Evolutionary conservation across 2,797 vertebrate species (phyloP).

Genomic region (Silurus lanzhouensis): DNA sequence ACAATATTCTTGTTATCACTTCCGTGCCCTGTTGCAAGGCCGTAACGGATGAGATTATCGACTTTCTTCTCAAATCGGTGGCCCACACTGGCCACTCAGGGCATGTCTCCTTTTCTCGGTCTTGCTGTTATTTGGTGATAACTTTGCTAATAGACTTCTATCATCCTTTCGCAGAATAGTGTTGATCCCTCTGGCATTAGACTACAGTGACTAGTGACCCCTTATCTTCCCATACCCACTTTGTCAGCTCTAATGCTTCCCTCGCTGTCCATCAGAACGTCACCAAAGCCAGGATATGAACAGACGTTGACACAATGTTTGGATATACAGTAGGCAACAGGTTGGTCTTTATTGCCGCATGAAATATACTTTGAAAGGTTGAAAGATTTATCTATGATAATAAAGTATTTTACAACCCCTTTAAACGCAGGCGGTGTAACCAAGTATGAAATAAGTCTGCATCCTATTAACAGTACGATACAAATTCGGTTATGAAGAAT

Average conservation of each 20-base stretch:
- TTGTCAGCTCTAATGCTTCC: conserved; percentile 1
- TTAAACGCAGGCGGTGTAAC: conserved; percentile 67
- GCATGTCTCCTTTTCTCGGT: conserved; percentile 9
- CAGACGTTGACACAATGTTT: not conserved
- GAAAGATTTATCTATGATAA: conserved; percentile 25
- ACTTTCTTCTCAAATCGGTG: not conserved
- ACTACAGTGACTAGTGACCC: conserved; percentile 55
- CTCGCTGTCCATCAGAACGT: conserved; percentile 23
- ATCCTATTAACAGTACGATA: conserved; percentile 62
- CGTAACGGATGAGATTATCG: conserved; percentile 9
- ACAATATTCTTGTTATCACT: not conserved
- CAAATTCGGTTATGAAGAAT: conserved; percentile 1
- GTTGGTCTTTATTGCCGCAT: not conserved
- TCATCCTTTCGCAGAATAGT: conserved; percentile 34
- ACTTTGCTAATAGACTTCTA: conserved; percentile 38
- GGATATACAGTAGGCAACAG: not conserved
- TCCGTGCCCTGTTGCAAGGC: conserved; percentile 13
- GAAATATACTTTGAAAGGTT: not conserved
- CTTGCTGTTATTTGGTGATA: conserved; percentile 40
- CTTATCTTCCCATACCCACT: conserved; percentile 72
- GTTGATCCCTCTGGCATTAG: conserved; percentile 52
- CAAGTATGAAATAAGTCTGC: conserved; percentile 71
- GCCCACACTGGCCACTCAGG: not conserved
- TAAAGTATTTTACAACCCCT: conserved; percentile 58
- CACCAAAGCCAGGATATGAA: not conserved